Evolutionary conservation across 2,797 vertebrate species (phyloP).

Genomic region (Acrocephalus scirpaceus): DNA sequence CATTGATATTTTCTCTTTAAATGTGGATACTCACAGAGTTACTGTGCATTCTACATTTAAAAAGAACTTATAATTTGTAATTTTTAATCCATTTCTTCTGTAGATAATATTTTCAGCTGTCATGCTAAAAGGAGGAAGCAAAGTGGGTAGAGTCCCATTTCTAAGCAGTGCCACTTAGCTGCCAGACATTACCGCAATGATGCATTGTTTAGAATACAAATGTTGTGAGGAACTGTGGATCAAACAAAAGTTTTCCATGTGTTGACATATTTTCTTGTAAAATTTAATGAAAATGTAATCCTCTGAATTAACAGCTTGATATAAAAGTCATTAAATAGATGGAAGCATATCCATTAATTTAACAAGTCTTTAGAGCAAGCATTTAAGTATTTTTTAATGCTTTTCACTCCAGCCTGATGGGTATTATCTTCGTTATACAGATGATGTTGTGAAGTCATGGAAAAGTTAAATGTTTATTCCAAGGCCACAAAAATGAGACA

Average conservation of each 20-base stretch:
- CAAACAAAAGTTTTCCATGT: neutral
- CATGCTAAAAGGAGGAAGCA: neutral
- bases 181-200: neutral
- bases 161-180: neutral
- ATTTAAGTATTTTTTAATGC: neutral
- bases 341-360: neutral
- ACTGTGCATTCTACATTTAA: neutral
- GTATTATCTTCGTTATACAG: neutral
- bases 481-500: neutral
- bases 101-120: neutral
- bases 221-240: neutral
- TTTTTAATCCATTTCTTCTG: neutral
- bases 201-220: neutral
- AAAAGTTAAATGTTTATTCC: neutral
- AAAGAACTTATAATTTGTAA: neutral
- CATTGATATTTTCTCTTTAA: neutral
- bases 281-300: neutral
- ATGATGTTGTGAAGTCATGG: neutral
- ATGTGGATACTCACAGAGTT: neutral
- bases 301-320: neutral
- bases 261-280: neutral
- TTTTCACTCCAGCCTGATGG: neutral
- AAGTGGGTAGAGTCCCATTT: neutral
- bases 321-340: slow-evolving; percentile 5
- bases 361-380: neutral